Conservation (phyloP, 2,113 vertebrate genomes). For the Ctenodactylus gundi region DNA sequence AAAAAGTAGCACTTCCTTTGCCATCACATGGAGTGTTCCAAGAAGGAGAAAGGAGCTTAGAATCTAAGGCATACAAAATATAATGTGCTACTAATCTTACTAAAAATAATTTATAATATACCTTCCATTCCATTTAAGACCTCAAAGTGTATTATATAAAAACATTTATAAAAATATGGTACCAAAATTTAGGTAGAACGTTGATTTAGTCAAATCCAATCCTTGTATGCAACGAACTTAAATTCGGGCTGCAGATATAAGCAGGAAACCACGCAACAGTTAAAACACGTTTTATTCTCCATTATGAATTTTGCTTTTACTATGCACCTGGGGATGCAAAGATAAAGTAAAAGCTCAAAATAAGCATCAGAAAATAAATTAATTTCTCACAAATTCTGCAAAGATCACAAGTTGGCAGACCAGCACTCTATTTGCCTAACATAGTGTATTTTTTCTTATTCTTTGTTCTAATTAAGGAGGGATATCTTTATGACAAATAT, state of each 20-base stretch:
- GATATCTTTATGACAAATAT: not conserved
- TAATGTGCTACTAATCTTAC: not conserved
- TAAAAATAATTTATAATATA: not conserved
- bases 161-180: not conserved
- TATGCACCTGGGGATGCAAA: not conserved
- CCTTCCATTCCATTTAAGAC: not conserved
- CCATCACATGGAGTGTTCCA: not conserved
- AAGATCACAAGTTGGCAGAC: not conserved
- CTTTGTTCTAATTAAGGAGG: constrained; percentile 37
- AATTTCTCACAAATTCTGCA: constrained; percentile 32
- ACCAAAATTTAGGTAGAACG: not conserved
- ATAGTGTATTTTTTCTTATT: not conserved
- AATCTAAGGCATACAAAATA: not conserved
- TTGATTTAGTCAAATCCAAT: not conserved
- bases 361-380: not conserved
- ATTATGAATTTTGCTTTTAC: not conserved
- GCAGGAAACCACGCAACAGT: not conserved
- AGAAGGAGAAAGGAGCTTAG: not conserved
- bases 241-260: not conserved
- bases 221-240: not conserved
- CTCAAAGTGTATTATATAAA: not conserved
- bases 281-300: not conserved
- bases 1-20: not conserved
- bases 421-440: not conserved
- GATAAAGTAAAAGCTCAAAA: not conserved